These are phyloP conservation scores for Stercorarius parasiticus DNA, from an alignment of 2,113 vertebrate genomes.

Conservation along the genomic window DNA sequence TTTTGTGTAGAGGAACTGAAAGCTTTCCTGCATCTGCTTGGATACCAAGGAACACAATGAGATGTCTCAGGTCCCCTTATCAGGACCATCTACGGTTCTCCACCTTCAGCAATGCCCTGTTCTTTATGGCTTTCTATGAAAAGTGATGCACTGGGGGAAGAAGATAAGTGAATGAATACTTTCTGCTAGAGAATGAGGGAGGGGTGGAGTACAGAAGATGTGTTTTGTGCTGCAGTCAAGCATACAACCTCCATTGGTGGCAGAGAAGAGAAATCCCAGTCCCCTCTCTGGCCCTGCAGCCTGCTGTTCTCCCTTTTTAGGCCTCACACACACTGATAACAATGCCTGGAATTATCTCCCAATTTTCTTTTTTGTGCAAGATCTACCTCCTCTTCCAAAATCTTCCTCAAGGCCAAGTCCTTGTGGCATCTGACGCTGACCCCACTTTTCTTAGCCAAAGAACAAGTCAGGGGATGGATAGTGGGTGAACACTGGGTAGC, in stretches of 20 bases:
- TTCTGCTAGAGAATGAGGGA: background rate
- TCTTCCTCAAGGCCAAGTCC: background rate
- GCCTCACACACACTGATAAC: background rate
- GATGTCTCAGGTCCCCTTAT: background rate
- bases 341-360: background rate
- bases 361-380: background rate
- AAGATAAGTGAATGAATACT: background rate
- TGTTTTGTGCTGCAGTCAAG: background rate
- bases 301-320: background rate
- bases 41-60: background rate
- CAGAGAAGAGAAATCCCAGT: background rate
- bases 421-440: background rate
- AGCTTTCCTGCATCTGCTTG: background rate
- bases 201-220: background rate
- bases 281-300: background rate
- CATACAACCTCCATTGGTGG: background rate
- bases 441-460: background rate
- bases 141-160: background rate
- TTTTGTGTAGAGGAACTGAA: background rate
- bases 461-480: background rate
- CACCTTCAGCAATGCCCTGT: background rate
- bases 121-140: background rate
- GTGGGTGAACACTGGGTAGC: background rate
- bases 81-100: background rate
- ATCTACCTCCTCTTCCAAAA: background rate